Evolutionary conservation across 2,888 invertebrate genomes (phyloP).

Genomic region (Rhingia campestris): DNA sequence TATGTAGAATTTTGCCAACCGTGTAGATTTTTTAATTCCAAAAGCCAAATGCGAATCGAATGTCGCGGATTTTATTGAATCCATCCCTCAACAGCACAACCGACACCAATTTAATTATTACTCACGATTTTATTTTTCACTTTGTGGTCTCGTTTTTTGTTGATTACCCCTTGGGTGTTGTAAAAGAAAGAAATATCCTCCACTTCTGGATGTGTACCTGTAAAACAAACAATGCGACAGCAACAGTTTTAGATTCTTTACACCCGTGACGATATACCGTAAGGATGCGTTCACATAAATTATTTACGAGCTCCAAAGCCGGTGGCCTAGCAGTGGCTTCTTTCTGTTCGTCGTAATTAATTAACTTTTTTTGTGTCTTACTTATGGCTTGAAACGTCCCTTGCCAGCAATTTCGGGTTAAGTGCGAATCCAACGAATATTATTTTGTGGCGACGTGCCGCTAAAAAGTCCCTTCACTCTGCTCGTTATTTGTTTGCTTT

Average conservation of each 20-base stretch:
- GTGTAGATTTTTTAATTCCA: too few relatives aligned
- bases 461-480: background rate
- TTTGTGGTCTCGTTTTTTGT: slow-evolving; percentile 32
- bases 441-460: background rate
- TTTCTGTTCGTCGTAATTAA: slow-evolving; percentile 27
- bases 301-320: slow-evolving; percentile 14
- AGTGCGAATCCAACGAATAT: slow-evolving; percentile 8
- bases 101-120: slow-evolving; percentile 37
- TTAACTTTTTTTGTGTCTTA: slow-evolving; percentile 39
- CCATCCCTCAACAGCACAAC: background rate
- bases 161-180: slow-evolving; percentile 7
- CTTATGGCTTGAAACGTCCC: slow-evolving; percentile 28
- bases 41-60: too few relatives aligned
- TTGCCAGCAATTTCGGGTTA: slow-evolving; percentile 14
- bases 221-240: slow-evolving; percentile 19
- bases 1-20: too few relatives aligned
- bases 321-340: background rate
- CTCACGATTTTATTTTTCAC: slow-evolving; percentile 37
- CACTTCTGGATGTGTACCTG: slow-evolving; percentile 27
- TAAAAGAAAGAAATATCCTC: background rate
- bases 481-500: background rate
- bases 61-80: slow-evolving; percentile 14
- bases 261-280: background rate
- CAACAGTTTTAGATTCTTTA: slow-evolving; percentile 16
- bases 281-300: slow-evolving; percentile 29